Evolutionary conservation across 1,140 invertebrate genomes (phyloP).

Genomic region (Battus philenor): DNA sequence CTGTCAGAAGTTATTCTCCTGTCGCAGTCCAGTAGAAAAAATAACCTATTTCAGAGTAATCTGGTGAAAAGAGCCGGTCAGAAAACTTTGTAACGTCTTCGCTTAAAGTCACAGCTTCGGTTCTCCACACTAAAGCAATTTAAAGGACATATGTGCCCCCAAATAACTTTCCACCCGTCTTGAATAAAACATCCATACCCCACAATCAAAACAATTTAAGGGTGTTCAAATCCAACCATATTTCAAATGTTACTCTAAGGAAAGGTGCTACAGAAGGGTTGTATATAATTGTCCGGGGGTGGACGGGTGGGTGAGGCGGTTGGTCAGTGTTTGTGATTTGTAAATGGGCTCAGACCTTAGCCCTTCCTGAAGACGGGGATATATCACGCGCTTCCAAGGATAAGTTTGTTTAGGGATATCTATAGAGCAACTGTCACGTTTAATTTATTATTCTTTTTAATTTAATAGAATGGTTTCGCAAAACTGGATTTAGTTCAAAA

Average conservation of each 20-base stretch:
- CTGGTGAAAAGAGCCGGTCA: too few species aligned
- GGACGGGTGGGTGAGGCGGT: constrained; percentile 30
- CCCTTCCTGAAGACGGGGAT: constrained; percentile 71
- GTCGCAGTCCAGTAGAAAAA: too few species aligned
- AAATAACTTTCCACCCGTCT: not conserved
- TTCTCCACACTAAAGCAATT: too few species aligned
- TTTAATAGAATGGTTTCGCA: too few species aligned
- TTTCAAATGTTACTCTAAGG: constrained; percentile 56
- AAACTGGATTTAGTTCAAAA: too few species aligned
- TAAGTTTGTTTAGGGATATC: constrained; percentile 57
- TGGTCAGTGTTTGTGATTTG: constrained; percentile 75
- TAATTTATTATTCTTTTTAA: too few species aligned
- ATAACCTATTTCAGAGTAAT: too few species aligned
- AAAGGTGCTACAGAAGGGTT: constrained; percentile 63
- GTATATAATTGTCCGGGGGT: constrained; percentile 58
- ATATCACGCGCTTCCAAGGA: constrained; percentile 69
- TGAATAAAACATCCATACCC: constrained; percentile 14
- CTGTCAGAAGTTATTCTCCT: too few species aligned
- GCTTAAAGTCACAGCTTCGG: too few species aligned
- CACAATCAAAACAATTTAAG: constrained; percentile 28
- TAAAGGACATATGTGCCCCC: too few species aligned
- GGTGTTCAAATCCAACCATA: constrained; percentile 50
- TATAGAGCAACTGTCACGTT: too few species aligned
- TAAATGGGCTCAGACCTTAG: constrained; percentile 73
- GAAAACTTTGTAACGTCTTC: too few species aligned